These are phyloP conservation scores for Eira barbara DNA, from an alignment of 2,113 vertebrate genomes.

Conservation along the genomic window DNA sequence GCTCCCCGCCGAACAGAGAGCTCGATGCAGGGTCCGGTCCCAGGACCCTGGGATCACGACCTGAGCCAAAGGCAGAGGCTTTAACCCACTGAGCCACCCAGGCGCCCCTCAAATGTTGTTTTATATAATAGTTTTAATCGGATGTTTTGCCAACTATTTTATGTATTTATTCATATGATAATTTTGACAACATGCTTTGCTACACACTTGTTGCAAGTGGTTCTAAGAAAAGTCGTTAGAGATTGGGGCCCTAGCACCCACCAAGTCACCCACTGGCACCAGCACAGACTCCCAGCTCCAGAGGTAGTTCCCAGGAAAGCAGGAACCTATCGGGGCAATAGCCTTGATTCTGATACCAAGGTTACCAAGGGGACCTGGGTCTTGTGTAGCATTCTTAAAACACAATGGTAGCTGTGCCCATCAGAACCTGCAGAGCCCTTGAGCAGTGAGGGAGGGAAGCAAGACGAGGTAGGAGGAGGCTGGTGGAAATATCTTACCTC, in stretches of 20 bases:
- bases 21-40: too few species aligned
- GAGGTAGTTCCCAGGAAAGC: neutral
- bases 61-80: too few species aligned
- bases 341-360: neutral
- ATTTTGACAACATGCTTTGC: neutral
- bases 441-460: rapidly evolving
- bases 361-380: neutral
- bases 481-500: neutral
- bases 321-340: neutral
- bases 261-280: neutral
- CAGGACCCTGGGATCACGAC: too few species aligned
- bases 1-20: too few species aligned
- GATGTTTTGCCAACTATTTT: neutral
- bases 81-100: too few species aligned
- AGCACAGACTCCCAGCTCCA: neutral
- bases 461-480: neutral
- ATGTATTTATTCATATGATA: neutral
- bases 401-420: neutral
- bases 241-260: neutral
- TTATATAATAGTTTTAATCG: neutral
- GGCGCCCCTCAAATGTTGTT: neutral
- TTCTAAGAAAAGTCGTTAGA: neutral
- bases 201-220: neutral
- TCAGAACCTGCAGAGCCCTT: neutral
- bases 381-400: neutral